These are phyloP conservation scores for Cryptosula pallasiana DNA, from an alignment of 2,888 invertebrate genomes.

Conservation along the genomic window DNA sequence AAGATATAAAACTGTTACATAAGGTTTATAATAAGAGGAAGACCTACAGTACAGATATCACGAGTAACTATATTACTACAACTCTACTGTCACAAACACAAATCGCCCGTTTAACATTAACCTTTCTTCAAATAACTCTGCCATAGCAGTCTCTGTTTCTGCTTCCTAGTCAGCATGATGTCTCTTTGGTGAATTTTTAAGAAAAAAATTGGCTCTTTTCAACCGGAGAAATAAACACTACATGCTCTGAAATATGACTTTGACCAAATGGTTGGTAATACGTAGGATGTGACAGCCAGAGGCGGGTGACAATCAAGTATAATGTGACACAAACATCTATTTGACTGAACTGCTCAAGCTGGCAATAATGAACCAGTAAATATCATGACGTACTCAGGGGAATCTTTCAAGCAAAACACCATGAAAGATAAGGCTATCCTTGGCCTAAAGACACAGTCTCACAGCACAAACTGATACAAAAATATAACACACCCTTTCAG, in stretches of 20 bases:
- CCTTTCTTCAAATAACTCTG: not conserved
- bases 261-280: not conserved
- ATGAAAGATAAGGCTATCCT: not conserved
- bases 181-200: not conserved
- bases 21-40: too few species aligned
- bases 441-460: not conserved
- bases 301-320: too few species aligned
- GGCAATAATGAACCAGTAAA: not conserved
- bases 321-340: too few species aligned
- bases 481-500: not conserved
- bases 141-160: not conserved
- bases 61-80: too few species aligned
- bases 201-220: not conserved
- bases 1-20: too few species aligned
- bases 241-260: not conserved
- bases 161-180: not conserved
- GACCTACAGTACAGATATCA: too few species aligned
- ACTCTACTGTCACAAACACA: too few species aligned
- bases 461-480: not conserved
- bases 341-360: too few species aligned
- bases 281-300: too few species aligned
- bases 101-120: too few species aligned
- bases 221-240: not conserved
- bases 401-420: not conserved
- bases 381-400: not conserved